phyloP scores from a whole-genome alignment of 2,888 invertebrate genomes.

The Hipparchia sbordonii region DNA sequence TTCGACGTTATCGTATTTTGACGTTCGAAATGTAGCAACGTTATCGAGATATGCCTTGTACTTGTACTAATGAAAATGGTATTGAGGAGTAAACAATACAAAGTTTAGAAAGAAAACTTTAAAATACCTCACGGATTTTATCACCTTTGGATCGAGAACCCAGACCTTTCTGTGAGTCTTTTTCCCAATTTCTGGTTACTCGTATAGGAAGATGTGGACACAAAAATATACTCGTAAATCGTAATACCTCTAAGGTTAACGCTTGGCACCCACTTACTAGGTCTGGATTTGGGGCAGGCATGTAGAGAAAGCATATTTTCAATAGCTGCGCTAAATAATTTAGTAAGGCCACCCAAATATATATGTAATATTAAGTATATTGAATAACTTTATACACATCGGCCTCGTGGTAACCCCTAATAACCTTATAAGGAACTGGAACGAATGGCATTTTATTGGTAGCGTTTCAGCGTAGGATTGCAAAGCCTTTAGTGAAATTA shows the following conservation, averaged over 20 bases:
- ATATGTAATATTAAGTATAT: background rate
- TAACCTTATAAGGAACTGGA: slow-evolving; percentile 3
- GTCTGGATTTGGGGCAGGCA: slow-evolving; percentile 1
- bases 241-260: background rate
- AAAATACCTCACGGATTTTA: too few relatives aligned
- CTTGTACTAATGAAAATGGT: too few relatives aligned
- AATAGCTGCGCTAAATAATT: background rate
- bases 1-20: too few relatives aligned
- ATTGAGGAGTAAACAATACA: too few relatives aligned
- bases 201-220: too few relatives aligned
- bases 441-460: slow-evolving; percentile 18
- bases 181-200: too few relatives aligned
- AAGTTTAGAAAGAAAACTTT: too few relatives aligned
- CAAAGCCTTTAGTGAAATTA: slow-evolving; percentile 11
- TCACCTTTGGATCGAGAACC: too few relatives aligned
- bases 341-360: slow-evolving; percentile 15
- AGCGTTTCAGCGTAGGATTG: slow-evolving; percentile 16
- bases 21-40: too few relatives aligned
- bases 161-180: too few relatives aligned
- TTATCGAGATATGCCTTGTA: too few relatives aligned
- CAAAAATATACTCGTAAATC: background rate
- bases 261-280: background rate
- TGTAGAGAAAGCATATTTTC: background rate
- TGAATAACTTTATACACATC: slow-evolving; percentile 3
- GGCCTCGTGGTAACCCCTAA: slow-evolving; percentile 17